A percentile compares a stretch with the other conserved stretches of the same genome.
phyloP scores from a whole-genome alignment of 1,140 invertebrate species.

The Zaprionus tsacasi region DNA sequence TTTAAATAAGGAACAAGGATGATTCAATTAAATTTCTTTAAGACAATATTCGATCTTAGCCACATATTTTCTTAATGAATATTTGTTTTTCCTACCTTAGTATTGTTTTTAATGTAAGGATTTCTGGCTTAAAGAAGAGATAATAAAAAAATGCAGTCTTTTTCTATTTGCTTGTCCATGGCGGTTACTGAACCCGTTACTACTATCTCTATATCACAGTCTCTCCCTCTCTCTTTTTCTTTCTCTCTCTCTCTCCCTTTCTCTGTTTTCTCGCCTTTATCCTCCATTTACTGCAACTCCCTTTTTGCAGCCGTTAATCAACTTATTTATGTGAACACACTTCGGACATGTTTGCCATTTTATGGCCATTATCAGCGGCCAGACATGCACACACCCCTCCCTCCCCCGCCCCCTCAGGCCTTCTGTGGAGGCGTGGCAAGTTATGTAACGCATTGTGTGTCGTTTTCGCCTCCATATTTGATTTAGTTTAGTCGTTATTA shows the following conservation, averaged over 20 bases:
- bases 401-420: not conserved
- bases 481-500: slow-evolving; percentile 15
- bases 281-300: not conserved
- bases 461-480: not conserved
- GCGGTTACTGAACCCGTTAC: not conserved
- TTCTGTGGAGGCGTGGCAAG: slow-evolving; percentile 3
- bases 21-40: not conserved
- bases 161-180: not conserved
- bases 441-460: slow-evolving; percentile 25
- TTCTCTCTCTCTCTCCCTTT: not conserved
- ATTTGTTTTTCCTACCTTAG: not conserved
- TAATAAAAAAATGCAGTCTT: no score
- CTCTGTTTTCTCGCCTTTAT: no score
- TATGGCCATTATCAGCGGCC: slow-evolving; percentile 50
- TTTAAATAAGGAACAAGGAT: not conserved
- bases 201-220: not conserved
- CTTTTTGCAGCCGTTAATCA: slow-evolving; percentile 40
- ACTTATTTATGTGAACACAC: slow-evolving; percentile 46
- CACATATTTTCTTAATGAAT: not conserved
- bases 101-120: no score
- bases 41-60: not conserved
- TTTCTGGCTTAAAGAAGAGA: no score
- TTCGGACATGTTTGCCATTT: slow-evolving; percentile 32
- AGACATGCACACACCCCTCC: slow-evolving; percentile 23
- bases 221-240: not conserved